Evolutionary conservation across 2,113 vertebrate species (phyloP).

Genomic region (Zosterops japonicus): DNA sequence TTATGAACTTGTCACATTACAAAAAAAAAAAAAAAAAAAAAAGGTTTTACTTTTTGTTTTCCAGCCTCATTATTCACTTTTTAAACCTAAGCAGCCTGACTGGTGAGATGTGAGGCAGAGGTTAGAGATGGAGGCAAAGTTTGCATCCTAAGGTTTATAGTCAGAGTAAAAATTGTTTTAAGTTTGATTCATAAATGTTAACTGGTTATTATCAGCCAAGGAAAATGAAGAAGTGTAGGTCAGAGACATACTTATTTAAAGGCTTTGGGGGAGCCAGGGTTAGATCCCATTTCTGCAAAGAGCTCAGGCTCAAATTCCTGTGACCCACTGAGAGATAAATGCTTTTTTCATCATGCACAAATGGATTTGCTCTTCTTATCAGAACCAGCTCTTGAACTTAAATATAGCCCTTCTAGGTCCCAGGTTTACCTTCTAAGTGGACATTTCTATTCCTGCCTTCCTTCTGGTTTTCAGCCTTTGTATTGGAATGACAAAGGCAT

Average conservation of each 20-base stretch:
- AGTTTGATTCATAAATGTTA: not conserved
- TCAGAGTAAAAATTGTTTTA: slow-evolving; percentile 8
- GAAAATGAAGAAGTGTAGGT: not conserved
- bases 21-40: not conserved
- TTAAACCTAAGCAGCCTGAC: not conserved
- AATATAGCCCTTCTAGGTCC: not conserved
- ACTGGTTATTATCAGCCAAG: not conserved
- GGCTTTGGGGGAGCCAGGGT: not conserved
- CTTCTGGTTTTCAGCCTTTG: not conserved
- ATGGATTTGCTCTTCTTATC: not conserved
- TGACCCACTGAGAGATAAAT: not conserved
- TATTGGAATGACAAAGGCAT: not conserved
- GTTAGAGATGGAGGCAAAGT: slow-evolving; percentile 1
- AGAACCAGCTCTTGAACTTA: not conserved
- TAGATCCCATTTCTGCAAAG: not conserved
- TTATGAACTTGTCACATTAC: not conserved
- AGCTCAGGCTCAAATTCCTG: not conserved
- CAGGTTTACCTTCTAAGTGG: not conserved
- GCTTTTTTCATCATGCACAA: not conserved
- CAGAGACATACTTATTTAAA: not conserved
- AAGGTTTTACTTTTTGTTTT: not conserved
- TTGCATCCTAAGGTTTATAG: slow-evolving; percentile 9
- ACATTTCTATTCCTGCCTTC: not conserved
- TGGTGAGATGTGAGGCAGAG: not conserved
- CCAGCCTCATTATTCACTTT: not conserved